Conservation (phyloP, 2,113 vertebrate genomes). For the Corythornis vintsioides region DNA sequence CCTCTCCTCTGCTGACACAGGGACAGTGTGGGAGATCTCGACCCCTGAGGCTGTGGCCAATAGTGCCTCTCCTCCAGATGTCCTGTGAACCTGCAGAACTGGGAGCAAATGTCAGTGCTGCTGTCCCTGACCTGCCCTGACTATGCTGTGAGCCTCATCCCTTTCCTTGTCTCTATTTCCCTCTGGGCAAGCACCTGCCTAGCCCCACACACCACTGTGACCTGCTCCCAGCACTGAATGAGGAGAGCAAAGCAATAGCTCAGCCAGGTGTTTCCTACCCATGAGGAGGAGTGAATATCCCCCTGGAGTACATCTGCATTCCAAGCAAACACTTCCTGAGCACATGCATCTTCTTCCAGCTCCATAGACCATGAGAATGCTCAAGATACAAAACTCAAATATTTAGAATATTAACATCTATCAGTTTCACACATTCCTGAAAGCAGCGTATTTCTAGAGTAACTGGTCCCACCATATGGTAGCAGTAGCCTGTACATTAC, state of each 20-base stretch:
- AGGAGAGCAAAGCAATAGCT: neutral
- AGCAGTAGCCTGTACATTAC: conserved; percentile 53
- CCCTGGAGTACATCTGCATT: rapidly evolving
- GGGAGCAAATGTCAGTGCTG: neutral
- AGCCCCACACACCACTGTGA: neutral
- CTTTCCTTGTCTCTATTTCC: neutral
- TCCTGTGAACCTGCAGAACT: neutral
- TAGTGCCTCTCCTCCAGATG: neutral
- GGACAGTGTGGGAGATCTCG: rapidly evolving
- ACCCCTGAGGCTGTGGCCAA: rapidly evolving
- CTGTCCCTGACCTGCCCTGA: neutral
- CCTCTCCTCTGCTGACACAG: neutral
- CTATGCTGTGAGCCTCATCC: neutral
- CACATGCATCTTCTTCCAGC: neutral
- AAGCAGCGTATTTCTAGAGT: conserved; percentile 32
- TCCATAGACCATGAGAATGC: neutral
- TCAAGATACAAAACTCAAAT: conserved; percentile 38
- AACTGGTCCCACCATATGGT: conserved; percentile 58
- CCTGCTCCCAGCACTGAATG: neutral
- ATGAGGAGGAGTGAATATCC: neutral
- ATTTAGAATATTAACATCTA: conserved; percentile 66
- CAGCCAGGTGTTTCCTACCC: neutral
- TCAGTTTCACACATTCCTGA: conserved; percentile 14
- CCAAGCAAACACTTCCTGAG: neutral
- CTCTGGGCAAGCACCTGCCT: neutral